Base-by-base conservation (phyloP, 2,797 vertebrate species). In the Mionectes olivaceus region DNA sequence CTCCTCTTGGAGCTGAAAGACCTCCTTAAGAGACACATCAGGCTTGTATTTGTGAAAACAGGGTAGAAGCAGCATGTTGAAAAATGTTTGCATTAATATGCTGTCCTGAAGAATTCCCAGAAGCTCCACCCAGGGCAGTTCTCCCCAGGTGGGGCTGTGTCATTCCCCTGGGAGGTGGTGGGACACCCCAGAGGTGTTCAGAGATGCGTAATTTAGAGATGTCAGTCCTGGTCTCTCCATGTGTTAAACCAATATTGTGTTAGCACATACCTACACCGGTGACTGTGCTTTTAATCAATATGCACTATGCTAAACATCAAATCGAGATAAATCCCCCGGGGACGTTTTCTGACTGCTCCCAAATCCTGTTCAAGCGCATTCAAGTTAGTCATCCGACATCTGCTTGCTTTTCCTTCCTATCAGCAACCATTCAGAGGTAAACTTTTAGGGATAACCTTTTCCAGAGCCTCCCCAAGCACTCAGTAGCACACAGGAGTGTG, bases 401-500 rank as follows among this genome's bases (percentile, higher is more conserved):
- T 84, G 74, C 89, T 74, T 25, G 75, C 65, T 74, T 91, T 81
- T 74, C 22, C 1, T 28, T 79, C 65, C 81, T 55, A 14, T 64
- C 87, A 9, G 59, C 32, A 23, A 33, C 12, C 53, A 53, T 61
- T 60, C 70, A 30, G 90, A 83, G 68, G 56, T 23, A 32, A 83
- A 80, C 68, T 96, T 90, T n/a, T 6, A 41, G n/a, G 79, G 49
- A 3, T 82, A 77, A 84, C 52, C 91, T 94, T 83, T 92, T 56
- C 69, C 77, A 87, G 74, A 10, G 1, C 44, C 63, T 55, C 32
- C 63, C 83, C 44, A 44, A 55, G 6, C 18, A 1, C 59, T 37
- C 52, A 23, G 56, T 24, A 46, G 9, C 10, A 21, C 1, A 1
- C 37, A 4, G 69, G 78, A 71, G 67, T 7, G 23, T 3, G 25